These are phyloP conservation scores for Symphodus melops DNA, from an alignment of 2,113 vertebrate species.

Conservation along the genomic window DNA sequence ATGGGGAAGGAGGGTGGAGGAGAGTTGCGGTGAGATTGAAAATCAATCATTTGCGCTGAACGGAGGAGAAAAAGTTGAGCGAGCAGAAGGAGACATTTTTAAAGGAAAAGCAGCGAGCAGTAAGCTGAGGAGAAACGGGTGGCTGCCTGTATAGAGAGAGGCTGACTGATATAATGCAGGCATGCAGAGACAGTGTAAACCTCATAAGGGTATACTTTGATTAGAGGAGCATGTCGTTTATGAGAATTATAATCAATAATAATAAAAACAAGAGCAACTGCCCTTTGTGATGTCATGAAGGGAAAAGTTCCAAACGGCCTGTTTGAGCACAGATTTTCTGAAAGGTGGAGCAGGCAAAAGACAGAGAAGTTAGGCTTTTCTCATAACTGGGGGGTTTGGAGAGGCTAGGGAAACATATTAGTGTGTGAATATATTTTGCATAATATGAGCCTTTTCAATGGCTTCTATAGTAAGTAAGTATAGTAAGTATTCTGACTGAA, in stretches of 20 bases:
- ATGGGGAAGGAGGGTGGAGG: neutral
- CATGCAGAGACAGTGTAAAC: neutral
- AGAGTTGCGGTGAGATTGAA: conserved; percentile 10
- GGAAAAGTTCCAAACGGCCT: no score
- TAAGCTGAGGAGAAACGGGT: conserved; percentile 1
- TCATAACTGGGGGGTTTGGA: no score
- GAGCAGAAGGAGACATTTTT: conserved; percentile 5
- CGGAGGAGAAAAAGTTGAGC: conserved; percentile 24
- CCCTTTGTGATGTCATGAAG: no score
- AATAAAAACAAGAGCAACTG: no score
- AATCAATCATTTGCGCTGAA: conserved; percentile 44
- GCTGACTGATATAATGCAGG: conserved; percentile 5
- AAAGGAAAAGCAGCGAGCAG: neutral
- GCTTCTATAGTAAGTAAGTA: no score
- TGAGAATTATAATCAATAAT: conserved; percentile 14
- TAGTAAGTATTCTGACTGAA: neutral
- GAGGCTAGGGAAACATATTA: no score
- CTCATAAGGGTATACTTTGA: neutral
- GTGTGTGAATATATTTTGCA: no score
- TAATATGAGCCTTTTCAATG: no score
- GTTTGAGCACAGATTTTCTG: no score
- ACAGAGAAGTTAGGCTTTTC: no score
- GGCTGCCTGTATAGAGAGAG: neutral
- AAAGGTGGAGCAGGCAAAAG: no score
- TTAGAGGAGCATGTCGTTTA: neutral